Conservation (phyloP, 2,888 invertebrate genomes). For the Odontocerum albicorne region DNA sequence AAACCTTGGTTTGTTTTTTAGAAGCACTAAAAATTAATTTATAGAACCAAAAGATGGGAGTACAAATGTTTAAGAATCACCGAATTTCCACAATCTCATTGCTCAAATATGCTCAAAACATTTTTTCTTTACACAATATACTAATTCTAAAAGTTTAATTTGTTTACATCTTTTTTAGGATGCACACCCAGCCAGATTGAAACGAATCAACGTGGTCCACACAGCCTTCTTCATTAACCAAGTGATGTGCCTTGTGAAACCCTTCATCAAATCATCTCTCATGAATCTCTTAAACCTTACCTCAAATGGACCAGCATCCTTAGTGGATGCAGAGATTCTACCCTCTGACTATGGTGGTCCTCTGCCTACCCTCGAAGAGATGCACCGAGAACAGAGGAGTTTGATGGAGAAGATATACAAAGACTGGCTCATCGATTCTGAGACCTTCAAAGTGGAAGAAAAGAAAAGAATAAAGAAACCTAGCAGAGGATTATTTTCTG, state of each 20-base stretch:
- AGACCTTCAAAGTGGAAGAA: conserved; percentile 57
- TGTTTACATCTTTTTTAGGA: conserved; percentile 56
- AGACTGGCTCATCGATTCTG: conserved; percentile 64
- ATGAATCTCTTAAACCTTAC: conserved; percentile 62
- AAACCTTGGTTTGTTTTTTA: too few relatives aligned
- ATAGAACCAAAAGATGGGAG: too few relatives aligned
- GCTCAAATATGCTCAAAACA: too few relatives aligned
- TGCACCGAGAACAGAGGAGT: conserved; percentile 60
- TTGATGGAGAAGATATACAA: conserved; percentile 61
- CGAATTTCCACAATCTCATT: too few relatives aligned
- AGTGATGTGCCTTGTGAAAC: conserved; percentile 66
- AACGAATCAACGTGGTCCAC: conserved; percentile 66
- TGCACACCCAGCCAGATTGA: conserved; percentile 66
- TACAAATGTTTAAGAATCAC: background rate
- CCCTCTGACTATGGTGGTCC: conserved; percentile 66
- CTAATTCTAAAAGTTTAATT: background rate
- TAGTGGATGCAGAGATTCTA: conserved; percentile 50
- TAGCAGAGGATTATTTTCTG: conserved; percentile 55
- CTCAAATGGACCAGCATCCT: conserved; percentile 53
- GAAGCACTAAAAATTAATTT: too few relatives aligned
- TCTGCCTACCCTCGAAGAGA: conserved; percentile 52
- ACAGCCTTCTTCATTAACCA: conserved; percentile 69
- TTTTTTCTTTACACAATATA: too few relatives aligned
- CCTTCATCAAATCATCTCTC: conserved; percentile 64
- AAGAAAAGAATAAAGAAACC: conserved; percentile 54